Evolutionary conservation across 2,113 vertebrate species (phyloP), one percentile per base, ranked within the genome.

Genomic region (Corvus cornix): DNA sequence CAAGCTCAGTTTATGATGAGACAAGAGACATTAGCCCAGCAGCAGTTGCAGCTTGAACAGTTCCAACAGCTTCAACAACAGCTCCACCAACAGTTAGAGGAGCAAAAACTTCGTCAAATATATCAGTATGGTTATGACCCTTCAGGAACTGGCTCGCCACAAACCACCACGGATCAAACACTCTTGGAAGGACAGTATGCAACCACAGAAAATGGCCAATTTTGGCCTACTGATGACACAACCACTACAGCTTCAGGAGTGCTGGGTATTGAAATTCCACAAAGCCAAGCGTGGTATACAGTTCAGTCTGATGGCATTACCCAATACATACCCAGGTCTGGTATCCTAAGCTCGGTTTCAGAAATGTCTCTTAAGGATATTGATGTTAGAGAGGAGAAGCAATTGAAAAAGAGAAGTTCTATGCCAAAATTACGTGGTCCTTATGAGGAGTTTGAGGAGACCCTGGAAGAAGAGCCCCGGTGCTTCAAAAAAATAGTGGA

Each of bases 1-100:
- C 99, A 99, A 96, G 99, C 99, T 72, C 99, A 99, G 66, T 98
- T 99, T 84, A 98, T 99, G 96, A 99, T 99, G 97, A 99, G 99
- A 63, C 99, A 99, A 91, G 99, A 99, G 95, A 99, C 99, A 1
- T 97, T 99, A 91, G 98, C 98, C 19, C 99, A 99, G 93, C 99
- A 99, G 51, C 99, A 99, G 88, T 35, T 99, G 72, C 99, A 99
- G 66, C 97, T 99, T 39, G 98, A 99, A 68, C 99, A 99, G 97
- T 99, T 99, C 68, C 99, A 99, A 60, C 99, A 99, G 77, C 99
- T 99, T 53, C 99, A 99, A 81, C 98, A 99, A 11, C 99, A 99
- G 95, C 99, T 99, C 21, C 99, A 99, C 59, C 98, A 99, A 83
- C 99, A 99, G 94, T 96, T 99, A 51, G 98, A 99, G 89, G 99